A percentile compares a stretch with the other conserved stretches of the same genome.
Conservation (phyloP, 53 echinoderm and acorn worm genomes). For the Temnopleurus reevesii region DNA sequence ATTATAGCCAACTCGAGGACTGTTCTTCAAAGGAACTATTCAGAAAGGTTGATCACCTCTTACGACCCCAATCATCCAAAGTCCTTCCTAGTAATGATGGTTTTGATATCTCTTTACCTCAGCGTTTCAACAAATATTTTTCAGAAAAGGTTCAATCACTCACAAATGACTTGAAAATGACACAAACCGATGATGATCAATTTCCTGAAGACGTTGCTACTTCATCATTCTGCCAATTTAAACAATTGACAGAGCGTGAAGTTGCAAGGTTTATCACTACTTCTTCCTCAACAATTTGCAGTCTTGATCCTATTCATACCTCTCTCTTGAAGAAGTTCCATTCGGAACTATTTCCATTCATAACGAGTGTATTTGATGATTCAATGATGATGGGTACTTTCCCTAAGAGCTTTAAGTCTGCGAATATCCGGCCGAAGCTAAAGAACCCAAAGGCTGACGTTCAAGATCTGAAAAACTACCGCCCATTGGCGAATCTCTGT, state of each 20-base stretch:
- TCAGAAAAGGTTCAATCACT: neutral
- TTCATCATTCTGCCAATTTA: neutral
- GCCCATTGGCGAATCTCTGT: too few species aligned
- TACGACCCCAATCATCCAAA: constrained; percentile 21
- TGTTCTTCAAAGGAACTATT: neutral
- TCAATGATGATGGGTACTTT: too few species aligned
- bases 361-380: neutral
- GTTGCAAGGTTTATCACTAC: neutral
- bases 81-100: neutral
- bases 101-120: neutral
- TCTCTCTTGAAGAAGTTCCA: neutral
- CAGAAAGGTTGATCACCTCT: neutral
- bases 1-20: neutral
- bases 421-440: too few species aligned
- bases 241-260: neutral
- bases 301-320: neutral
- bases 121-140: constrained; percentile 1
- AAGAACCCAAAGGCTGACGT: too few species aligned
- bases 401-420: too few species aligned
- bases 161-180: too few species aligned
- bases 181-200: too few species aligned
- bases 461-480: too few species aligned
- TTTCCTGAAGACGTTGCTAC: too few species aligned
- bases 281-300: neutral
- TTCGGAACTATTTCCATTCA: neutral